Percentiles rank a stretch among this genome's conserved stretches.
Conservation (phyloP, 2,888 invertebrate genomes). For the Shargacucullia verbasci region DNA sequence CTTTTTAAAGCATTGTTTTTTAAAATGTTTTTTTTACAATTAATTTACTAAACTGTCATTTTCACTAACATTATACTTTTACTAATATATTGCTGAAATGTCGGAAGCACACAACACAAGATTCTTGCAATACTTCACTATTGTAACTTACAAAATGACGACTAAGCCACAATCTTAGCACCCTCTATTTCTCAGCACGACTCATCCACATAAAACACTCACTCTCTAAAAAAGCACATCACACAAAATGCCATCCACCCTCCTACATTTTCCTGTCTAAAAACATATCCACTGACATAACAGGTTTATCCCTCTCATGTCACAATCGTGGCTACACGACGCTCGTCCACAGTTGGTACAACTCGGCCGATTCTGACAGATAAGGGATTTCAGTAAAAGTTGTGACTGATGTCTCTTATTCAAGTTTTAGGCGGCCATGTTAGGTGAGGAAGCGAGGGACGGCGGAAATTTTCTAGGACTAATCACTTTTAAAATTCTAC, state of each 20-base stretch:
- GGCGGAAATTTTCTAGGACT: too few relatives aligned
- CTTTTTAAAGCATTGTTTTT: too few relatives aligned
- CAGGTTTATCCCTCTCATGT: constrained; percentile 37
- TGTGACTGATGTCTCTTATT: constrained; percentile 82
- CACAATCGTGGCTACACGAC: constrained; percentile 52
- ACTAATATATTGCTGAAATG: too few relatives aligned
- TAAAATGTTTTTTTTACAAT: too few relatives aligned
- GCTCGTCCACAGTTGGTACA: constrained; percentile 74
- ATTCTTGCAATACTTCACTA: too few relatives aligned
- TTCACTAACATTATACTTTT: too few relatives aligned
- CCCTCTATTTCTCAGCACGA: background rate
- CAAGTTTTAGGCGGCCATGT: constrained; percentile 54
- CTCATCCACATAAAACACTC: constrained; percentile 12
- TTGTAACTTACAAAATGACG: too few relatives aligned
- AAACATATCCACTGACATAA: constrained; percentile 20
- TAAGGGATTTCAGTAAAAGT: constrained; percentile 82
- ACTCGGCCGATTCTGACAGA: constrained; percentile 80
- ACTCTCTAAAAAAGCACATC: constrained; percentile 18
- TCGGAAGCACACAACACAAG: too few relatives aligned
- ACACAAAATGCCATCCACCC: constrained; percentile 20
- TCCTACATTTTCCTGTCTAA: constrained; percentile 1
- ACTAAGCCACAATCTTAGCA: background rate
- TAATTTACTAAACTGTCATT: too few relatives aligned
- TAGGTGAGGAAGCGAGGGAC: constrained; percentile 41
- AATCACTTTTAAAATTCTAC: too few relatives aligned